Evolutionary conservation across 1,140 invertebrate species (phyloP).

Genomic region (Trichonephila inaurata): DNA sequence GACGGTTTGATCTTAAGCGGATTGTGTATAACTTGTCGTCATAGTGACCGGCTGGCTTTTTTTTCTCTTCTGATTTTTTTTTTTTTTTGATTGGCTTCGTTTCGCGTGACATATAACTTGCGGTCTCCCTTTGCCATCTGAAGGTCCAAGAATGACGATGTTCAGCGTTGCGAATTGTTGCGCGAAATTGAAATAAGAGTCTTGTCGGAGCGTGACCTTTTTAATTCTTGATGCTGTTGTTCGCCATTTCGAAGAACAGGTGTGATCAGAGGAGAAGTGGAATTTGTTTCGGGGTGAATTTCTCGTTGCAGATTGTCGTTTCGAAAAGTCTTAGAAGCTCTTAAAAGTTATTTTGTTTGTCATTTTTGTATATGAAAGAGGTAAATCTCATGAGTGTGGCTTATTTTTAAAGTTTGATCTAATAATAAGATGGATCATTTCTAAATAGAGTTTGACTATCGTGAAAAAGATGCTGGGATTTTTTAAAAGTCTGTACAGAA

Average conservation of each 20-base stretch:
- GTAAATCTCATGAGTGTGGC: too few species aligned
- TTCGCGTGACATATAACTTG: slow-evolving; percentile 60
- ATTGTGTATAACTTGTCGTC: slow-evolving; percentile 56
- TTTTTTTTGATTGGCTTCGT: background rate
- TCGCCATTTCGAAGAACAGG: background rate
- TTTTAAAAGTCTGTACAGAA: too few species aligned
- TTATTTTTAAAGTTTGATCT: too few species aligned
- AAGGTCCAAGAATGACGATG: slow-evolving; percentile 4
- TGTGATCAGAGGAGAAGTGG: background rate
- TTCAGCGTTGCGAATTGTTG: slow-evolving; percentile 30
- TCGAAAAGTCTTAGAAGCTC: too few species aligned
- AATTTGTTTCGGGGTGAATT: too few species aligned
- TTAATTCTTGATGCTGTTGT: background rate
- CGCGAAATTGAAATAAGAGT: slow-evolving; percentile 21
- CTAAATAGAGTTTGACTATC: too few species aligned
- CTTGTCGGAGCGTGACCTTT: background rate
- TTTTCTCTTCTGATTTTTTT: slow-evolving; percentile 8
- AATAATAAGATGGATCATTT: too few species aligned
- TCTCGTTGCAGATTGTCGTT: too few species aligned
- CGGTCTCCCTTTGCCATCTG: slow-evolving; percentile 31
- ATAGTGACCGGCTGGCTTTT: slow-evolving; percentile 33
- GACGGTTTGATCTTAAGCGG: slow-evolving; percentile 64
- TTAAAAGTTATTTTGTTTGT: too few species aligned
- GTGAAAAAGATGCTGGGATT: too few species aligned
- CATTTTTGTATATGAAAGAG: too few species aligned